Base-by-base conservation (phyloP, 2,888 invertebrate species). In the Acrocyrtus sp. region DNA sequence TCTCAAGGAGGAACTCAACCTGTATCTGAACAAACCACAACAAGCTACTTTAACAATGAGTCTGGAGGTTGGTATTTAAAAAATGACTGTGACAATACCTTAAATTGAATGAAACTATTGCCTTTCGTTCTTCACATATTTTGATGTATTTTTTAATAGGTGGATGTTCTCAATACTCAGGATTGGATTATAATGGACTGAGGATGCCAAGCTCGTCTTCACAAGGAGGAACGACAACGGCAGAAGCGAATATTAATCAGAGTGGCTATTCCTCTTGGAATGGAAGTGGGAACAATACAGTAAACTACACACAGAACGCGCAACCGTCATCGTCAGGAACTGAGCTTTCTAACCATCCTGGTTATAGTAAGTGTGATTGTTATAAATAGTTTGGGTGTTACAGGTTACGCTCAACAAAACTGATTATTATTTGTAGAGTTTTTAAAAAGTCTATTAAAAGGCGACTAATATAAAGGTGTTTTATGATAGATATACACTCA, bases 331-430 rank as follows among this genome's bases (percentile, higher is more conserved):
- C 70, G 3, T 56, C 62, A 22, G 57, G 54, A 47, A 61, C 82
- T 51, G 81, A 80, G 61, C 65, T 81, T 41, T 86, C 90, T 81
- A 87, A 88, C 72, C 88, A 90, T 79, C 85, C 88, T 63, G 86
- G 87, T 56, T 91, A 90, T 82, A 91, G 91, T 91, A 84, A 87
- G 87, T 82, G 10, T 45, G 48, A n/a, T n/a, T n/a, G n/a, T n/a
- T n/a, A n/a, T n/a, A n/a, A n/a, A n/a, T n/a, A n/a, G n/a, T n/a
- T n/a, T n/a, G n/a, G n/a, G n/a, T n/a, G n/a, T n/a, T n/a, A n/a
- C n/a, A n/a, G n/a, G n/a, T n/a, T n/a, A n/a, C n/a, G n/a, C n/a
- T n/a, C n/a, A n/a, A n/a, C n/a, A n/a, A n/a, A n/a, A n/a, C n/a
- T n/a, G n/a, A n/a, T n/a, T n/a, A n/a, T n/a, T n/a, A n/a, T n/a